Percentiles rank a stretch among this genome's conserved stretches.
Conservation (phyloP, 1,140 invertebrate species). For the Drosophila ficusphila region DNA sequence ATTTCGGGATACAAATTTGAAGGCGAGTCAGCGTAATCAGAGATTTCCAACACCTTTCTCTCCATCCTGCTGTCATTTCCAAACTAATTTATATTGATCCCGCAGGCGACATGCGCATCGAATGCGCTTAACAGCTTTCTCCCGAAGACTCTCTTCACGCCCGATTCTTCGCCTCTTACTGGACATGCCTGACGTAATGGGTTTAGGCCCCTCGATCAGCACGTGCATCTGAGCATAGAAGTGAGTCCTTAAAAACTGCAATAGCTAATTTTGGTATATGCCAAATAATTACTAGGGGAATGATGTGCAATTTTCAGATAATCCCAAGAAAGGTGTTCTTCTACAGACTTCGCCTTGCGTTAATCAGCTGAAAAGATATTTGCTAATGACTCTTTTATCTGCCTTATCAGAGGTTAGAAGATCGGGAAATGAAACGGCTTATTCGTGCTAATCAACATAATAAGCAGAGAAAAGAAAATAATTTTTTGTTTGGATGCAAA, state of each 20-base stretch:
- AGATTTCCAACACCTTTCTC: conserved; percentile 79
- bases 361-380: not conserved
- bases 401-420: not conserved
- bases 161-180: not conserved
- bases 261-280: conserved; percentile 9
- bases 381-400: not conserved
- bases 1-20: conserved; percentile 40
- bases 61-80: conserved; percentile 21
- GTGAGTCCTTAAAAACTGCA: conserved; percentile 15
- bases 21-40: conserved; percentile 56
- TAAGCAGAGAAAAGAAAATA: no score
- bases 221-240: conserved; percentile 23
- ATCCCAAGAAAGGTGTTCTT: conserved; percentile 2
- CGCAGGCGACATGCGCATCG: conserved; percentile 58
- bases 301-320: conserved; percentile 37
- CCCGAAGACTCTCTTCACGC: conserved; percentile 17
- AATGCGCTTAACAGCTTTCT: conserved; percentile 78
- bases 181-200: conserved; percentile 73
- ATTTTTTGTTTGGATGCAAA: no score
- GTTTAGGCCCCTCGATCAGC: conserved; percentile 39
- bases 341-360: not conserved
- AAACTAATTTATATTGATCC: conserved; percentile 66
- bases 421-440: no score
- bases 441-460: not conserved
- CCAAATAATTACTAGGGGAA: not conserved